phyloP scores from a whole-genome alignment of 2,113 vertebrate species.

The Malurus alboscapulatus region DNA sequence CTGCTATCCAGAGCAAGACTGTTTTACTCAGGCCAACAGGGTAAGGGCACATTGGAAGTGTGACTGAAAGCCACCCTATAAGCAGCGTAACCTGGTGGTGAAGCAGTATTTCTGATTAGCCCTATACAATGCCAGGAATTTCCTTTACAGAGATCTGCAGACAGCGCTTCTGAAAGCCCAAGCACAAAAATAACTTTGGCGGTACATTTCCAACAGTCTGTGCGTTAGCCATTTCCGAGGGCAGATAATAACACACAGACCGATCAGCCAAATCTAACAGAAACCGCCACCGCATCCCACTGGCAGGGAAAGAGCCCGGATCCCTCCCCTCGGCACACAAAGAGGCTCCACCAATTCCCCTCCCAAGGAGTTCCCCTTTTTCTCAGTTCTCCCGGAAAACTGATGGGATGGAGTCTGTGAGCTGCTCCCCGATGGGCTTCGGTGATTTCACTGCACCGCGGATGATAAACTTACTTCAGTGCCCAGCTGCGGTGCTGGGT shows the following conservation, averaged over 20 bases:
- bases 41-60: background rate
- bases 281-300: slow-evolving; percentile 11
- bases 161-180: slow-evolving; percentile 11
- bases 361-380: background rate
- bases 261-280: slow-evolving; percentile 7
- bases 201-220: slow-evolving; percentile 37
- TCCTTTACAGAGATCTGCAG: slow-evolving; percentile 39
- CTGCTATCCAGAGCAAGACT: background rate
- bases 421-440: background rate
- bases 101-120: slow-evolving; percentile 30
- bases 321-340: background rate
- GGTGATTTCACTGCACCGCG: fast-evolving
- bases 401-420: fast-evolving
- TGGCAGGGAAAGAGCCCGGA: background rate
- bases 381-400: background rate
- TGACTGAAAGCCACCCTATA: background rate
- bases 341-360: background rate
- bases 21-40: background rate
- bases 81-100: background rate
- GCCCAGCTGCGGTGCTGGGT: background rate
- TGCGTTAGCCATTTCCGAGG: background rate
- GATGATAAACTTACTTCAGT: background rate
- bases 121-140: slow-evolving; percentile 56
- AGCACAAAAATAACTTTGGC: slow-evolving; percentile 35
- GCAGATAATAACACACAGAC: background rate